These are phyloP conservation scores for Erebia palarica DNA, from an alignment of 2,888 invertebrate species.

Conservation along the genomic window DNA sequence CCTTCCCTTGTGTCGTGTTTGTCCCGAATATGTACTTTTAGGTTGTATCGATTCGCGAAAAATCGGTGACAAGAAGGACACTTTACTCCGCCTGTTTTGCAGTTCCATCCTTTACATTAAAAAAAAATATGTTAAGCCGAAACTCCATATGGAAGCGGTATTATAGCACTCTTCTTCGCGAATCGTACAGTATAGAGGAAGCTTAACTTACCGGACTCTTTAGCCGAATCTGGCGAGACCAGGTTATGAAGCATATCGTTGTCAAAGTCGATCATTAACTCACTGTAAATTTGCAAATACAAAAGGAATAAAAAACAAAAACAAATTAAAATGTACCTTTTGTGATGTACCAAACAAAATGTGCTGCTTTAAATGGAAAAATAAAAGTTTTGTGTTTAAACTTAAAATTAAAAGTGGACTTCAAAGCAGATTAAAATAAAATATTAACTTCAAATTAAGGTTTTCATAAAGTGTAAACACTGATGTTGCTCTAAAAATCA, in stretches of 20 bases:
- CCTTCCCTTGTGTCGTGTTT: conserved; percentile 87
- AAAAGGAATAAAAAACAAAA: conserved; percentile 45
- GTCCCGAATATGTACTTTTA: conserved; percentile 87
- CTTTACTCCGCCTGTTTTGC: conserved; percentile 81
- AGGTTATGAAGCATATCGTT: conserved; percentile 73
- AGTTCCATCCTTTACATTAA: conserved; percentile 65
- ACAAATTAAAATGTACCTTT: conserved; percentile 34
- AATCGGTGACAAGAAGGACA: conserved; percentile 84
- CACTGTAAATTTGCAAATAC: conserved; percentile 58
- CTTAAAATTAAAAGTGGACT: neutral
- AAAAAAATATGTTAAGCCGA: conserved; percentile 24
- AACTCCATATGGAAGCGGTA: neutral
- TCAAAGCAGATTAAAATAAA: neutral
- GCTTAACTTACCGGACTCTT: conserved; percentile 65
- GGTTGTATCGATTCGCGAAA: conserved; percentile 86
- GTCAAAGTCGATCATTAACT: conserved; percentile 77
- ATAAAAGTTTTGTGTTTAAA: neutral
- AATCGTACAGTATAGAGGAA: conserved; percentile 26
- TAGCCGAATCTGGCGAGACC: conserved; percentile 70
- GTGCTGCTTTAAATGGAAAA: conserved; percentile 29
- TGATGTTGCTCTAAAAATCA: neutral
- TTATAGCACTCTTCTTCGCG: conserved; percentile 30
- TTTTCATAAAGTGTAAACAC: neutral
- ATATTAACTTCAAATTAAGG: neutral
- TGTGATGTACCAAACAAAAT: conserved; percentile 21